Evolutionary conservation across 2,888 invertebrate species (phyloP).

Genomic region (Tridacna crocea): DNA sequence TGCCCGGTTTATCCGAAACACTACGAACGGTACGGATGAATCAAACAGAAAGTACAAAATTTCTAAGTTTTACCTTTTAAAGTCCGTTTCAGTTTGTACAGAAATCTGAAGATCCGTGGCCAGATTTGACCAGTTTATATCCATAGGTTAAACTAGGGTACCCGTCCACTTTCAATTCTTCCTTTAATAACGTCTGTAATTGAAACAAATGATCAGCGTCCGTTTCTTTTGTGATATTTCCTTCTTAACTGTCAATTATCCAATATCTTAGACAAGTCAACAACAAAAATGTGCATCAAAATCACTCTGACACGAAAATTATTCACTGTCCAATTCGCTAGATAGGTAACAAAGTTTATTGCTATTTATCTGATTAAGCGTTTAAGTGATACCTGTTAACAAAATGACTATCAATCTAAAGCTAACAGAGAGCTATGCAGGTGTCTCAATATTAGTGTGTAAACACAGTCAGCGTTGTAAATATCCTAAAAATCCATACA

Average conservation of each 20-base stretch:
- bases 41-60: slow-evolving; percentile 30
- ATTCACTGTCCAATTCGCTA: slow-evolving; percentile 17
- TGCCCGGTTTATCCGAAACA: slow-evolving; percentile 12
- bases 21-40: slow-evolving; percentile 18
- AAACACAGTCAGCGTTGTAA: slow-evolving; percentile 62
- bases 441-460: slow-evolving; percentile 60
- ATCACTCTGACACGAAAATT: not conserved
- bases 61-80: slow-evolving; percentile 57
- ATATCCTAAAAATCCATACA: slow-evolving; percentile 52
- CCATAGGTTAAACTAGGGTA: slow-evolving; percentile 48
- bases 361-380: slow-evolving; percentile 32
- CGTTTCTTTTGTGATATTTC: slow-evolving; percentile 45
- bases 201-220: slow-evolving; percentile 41
- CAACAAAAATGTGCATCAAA: slow-evolving; percentile 4
- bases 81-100: slow-evolving; percentile 67
- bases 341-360: slow-evolving; percentile 33
- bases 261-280: not conserved
- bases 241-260: slow-evolving; percentile 36
- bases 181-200: slow-evolving; percentile 15
- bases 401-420: slow-evolving; percentile 57
- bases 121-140: slow-evolving; percentile 65
- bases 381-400: slow-evolving; percentile 62
- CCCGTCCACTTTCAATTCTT: slow-evolving; percentile 19
- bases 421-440: slow-evolving; percentile 61
- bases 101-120: slow-evolving; percentile 71